Conservation (phyloP, 2,888 invertebrate species). For the Apamea epomidion region DNA sequence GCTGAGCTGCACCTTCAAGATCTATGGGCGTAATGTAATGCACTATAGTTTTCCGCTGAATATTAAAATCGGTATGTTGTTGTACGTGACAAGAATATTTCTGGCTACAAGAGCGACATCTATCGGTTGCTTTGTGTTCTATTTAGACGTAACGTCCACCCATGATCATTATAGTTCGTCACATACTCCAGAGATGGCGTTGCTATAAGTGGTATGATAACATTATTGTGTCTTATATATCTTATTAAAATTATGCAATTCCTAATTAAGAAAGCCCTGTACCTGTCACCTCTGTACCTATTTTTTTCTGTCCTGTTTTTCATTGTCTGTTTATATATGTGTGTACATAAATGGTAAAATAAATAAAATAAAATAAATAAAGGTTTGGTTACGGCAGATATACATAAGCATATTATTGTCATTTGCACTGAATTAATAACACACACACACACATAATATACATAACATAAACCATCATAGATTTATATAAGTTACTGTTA, state of each 20-base stretch:
- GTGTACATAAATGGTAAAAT: too few relatives aligned
- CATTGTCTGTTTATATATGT: too few relatives aligned
- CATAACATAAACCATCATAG: neutral
- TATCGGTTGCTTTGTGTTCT: neutral
- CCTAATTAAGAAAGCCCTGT: too few relatives aligned
- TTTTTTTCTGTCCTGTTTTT: too few relatives aligned
- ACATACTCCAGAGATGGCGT: slow-evolving; percentile 37
- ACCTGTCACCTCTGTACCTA: too few relatives aligned
- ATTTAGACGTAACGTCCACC: neutral
- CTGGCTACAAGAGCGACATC: slow-evolving; percentile 9
- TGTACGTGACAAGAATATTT: neutral
- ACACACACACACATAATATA: neutral
- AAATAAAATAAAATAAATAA: too few relatives aligned
- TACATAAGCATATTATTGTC: neutral
- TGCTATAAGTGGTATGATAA: neutral
- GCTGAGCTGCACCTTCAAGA: neutral
- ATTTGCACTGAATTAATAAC: neutral
- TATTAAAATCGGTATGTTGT: neutral
- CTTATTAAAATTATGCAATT: too few relatives aligned
- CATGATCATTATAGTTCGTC: slow-evolving; percentile 8
- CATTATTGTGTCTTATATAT: neutral
- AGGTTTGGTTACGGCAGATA: neutral
- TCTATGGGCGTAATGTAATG: neutral
- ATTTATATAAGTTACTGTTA: too few relatives aligned
- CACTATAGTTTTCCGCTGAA: neutral